Evolutionary conservation across 2,113 vertebrate species (phyloP), one percentile per base, ranked within the genome.

Genomic region (Aldabrachelys gigantea): DNA sequence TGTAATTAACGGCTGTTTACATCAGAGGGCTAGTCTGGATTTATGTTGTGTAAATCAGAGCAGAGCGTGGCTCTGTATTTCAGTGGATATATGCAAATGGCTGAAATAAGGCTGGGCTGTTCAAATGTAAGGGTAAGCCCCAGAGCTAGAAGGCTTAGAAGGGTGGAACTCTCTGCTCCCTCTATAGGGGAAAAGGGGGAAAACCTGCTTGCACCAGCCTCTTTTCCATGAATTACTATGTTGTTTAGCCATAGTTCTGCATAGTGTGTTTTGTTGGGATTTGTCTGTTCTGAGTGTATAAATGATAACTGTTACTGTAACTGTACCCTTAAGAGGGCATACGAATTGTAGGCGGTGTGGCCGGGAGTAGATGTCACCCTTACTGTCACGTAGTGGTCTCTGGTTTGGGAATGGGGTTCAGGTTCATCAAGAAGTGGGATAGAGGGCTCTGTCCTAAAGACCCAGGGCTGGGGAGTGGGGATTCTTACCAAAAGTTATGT

Each of bases 1-100:
- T 84, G 93, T 90, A 95, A 94, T 97, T 95, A 96, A 96, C 86
- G 94, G 90, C 90, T 95, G 94, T 0, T 95, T 94, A 85, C 88
- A 62, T 88, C 2, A 50, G 38, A 95, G 90, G 94, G 94, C 95
- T 88, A 91, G 94, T 95, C 91, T 82, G 95, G 85, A 90, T 95
- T 96, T 88, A 82, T 95, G 90, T 84, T 91, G 94, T 96, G 93
- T 91, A 85, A 94, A 92, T 89, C 95, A 91, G 97, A 94, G 96
- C 62, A 0, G 87, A 62, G 96, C 53, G 72, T 59, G 91, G 82
- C 91, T 94, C 52, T 10, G 91, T 8, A 82, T 83, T 82, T 8
- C 65, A 1, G 17, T 12, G 91, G 90, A 89, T 82, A 12, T 17
- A 79, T n/a, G 50, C n/a, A 69, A 53, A 38, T 1, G 0, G 50